Evolutionary conservation across 2,797 vertebrate genomes (phyloP), one percentile per base, ranked within the genome.

Genomic region (Lemur catta): DNA sequence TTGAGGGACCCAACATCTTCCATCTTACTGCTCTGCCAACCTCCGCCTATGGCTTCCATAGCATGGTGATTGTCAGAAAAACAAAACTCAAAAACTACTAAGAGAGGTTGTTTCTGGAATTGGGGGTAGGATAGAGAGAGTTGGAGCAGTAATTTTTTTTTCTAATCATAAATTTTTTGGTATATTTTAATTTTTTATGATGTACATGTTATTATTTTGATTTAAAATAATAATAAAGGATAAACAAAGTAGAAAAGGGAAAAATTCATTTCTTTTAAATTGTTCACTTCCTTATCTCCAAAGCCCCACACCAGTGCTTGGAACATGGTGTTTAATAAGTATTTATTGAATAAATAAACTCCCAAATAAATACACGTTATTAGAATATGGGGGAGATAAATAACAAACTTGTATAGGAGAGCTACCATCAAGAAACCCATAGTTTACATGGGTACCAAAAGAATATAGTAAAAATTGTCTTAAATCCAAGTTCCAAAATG

Each of bases 261-360:
- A 69, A 80, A n/a, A 61, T 81, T 86, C 4, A 65, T 88, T 95
- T 96, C 17, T 18, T 65, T n/a, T 65, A 93, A 85, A n/a, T 82
- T 93, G 13, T 69, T 91, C 13, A 82, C 18, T 72, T 86, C 55
- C 63, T 1, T 80, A 24, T 93, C 63, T 94, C 15, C 11, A 57
- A 91, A 72, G 24, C 12, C 24, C 18, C 28, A 78, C 1, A 46
- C 46, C 13, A 61, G 33, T 72, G 5, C 15, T 79, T 69, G 33
- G 72, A 85, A 59, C 13, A 82, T 7, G 79, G 20, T 28, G 81
- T 35, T 92, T 93, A 61, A 81, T 71, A 85, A 79, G 4, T 48
- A 63, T 80, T 97, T 92, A 79, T 28, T 84, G 33, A 85, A 50
- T 69, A 91, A 89, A 43, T n/a, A 81, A 81, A 67, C 13, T 63